Conservation (phyloP, 2,888 invertebrate species). For the Volucella inanis region DNA sequence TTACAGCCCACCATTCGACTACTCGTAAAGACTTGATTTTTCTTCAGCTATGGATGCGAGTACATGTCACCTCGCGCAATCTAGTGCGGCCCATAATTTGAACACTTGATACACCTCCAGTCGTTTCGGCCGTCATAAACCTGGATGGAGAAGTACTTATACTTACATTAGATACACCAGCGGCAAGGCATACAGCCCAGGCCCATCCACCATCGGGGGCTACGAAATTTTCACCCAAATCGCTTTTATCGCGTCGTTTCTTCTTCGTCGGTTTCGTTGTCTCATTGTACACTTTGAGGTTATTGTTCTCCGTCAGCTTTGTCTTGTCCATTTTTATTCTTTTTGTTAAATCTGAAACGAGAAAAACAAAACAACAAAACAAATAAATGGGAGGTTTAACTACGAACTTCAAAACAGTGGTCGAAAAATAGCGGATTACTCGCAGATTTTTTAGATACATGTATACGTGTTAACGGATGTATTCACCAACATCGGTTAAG, state of each 20-base stretch:
- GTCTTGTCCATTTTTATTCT: conserved; percentile 54
- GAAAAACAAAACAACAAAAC: background rate
- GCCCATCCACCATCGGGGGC: conserved; percentile 91
- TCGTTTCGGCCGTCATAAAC: too few relatives aligned
- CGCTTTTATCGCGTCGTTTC: conserved; percentile 82
- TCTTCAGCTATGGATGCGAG: background rate
- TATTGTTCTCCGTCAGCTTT: conserved; percentile 76
- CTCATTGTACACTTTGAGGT: conserved; percentile 79
- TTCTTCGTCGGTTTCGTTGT: conserved; percentile 82
- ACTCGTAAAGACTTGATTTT: conserved; percentile 39
- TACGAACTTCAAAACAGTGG: background rate
- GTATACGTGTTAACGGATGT: too few relatives aligned
- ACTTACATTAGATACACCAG: conserved; percentile 89
- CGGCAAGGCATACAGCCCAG: conserved; percentile 89
- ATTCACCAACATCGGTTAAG: too few relatives aligned
- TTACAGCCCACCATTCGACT: background rate
- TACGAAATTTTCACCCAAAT: conserved; percentile 85
- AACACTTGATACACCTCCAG: conserved; percentile 26
- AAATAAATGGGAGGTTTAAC: background rate
- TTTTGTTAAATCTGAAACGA: conserved; percentile 51
- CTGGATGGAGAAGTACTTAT: background rate
- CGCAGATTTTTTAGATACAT: too few relatives aligned
- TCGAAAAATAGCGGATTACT: background rate
- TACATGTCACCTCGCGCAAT: conserved; percentile 26
- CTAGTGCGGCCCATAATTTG: conserved; percentile 28